Conservation (phyloP, 2,797 vertebrate genomes). For the Anabas testudineus region DNA sequence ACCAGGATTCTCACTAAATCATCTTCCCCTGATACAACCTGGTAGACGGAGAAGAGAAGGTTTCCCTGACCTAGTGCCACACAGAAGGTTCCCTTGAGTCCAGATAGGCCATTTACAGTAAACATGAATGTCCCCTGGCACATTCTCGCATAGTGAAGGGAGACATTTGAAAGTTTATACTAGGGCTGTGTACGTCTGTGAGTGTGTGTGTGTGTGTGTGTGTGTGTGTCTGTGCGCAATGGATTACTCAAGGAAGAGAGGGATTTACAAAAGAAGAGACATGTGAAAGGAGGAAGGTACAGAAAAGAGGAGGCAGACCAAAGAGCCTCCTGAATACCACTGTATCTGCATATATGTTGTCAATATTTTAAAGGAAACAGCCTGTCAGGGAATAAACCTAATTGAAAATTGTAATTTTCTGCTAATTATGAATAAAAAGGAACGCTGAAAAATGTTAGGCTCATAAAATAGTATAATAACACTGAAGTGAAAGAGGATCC, state of each 20-base stretch:
- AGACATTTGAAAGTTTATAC: slow-evolving; percentile 49
- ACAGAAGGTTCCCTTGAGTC: slow-evolving; percentile 42
- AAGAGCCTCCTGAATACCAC: slow-evolving; percentile 61
- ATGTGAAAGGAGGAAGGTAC: slow-evolving; percentile 67
- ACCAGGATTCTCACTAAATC: slow-evolving; percentile 35
- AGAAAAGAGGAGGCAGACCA: slow-evolving; percentile 47
- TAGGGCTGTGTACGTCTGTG: slow-evolving; percentile 33
- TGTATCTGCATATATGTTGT: slow-evolving; percentile 32
- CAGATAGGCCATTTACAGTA: slow-evolving; percentile 35
- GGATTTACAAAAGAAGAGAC: slow-evolving; percentile 72
- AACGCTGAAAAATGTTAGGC: background rate
- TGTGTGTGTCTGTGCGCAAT: slow-evolving; percentile 47
- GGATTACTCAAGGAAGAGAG: slow-evolving; percentile 71
- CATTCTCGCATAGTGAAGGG: slow-evolving; percentile 43
- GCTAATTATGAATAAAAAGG: background rate
- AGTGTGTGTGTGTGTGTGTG: slow-evolving; percentile 27
- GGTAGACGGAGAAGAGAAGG: slow-evolving; percentile 18
- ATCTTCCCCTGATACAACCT: slow-evolving; percentile 42
- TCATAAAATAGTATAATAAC: background rate
- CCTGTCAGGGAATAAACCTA: background rate
- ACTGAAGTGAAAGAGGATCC: background rate
- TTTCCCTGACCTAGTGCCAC: slow-evolving; percentile 55
- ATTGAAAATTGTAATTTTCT: background rate
- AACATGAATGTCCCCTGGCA: slow-evolving; percentile 47
- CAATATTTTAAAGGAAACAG: background rate